A percentile compares a stretch with the other conserved stretches of the same genome.
These are phyloP conservation scores for Anniella stebbinsi DNA, from an alignment of 2,797 vertebrate genomes.

Conservation along the genomic window DNA sequence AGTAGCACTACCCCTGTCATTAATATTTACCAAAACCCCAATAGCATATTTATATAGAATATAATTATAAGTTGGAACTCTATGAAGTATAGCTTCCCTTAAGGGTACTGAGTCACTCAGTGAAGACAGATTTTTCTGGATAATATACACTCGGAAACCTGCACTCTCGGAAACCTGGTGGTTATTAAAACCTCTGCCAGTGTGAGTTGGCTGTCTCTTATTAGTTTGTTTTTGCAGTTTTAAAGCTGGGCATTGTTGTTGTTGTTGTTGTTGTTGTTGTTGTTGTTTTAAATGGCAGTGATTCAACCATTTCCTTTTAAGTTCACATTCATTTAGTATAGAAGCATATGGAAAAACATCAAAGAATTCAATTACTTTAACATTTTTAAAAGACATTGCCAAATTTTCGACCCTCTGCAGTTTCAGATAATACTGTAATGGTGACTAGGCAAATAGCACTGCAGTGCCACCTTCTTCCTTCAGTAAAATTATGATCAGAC, in stretches of 20 bases:
- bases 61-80: not conserved
- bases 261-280: too few species aligned
- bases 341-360: not conserved
- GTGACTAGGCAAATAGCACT: not conserved
- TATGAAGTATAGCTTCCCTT: constrained; percentile 3
- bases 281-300: not conserved
- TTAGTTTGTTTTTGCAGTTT: not conserved
- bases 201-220: not conserved
- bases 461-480: not conserved
- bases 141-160: not conserved
- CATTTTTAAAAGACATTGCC: not conserved
- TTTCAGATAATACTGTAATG: not conserved
- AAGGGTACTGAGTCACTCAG: constrained; percentile 4
- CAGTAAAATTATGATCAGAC: not conserved
- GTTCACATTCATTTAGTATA: not conserved
- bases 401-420: not conserved
- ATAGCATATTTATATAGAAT: not conserved
- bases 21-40: constrained; percentile 42
- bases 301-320: constrained; percentile 1
- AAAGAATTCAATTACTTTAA: not conserved
- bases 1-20: constrained; percentile 8
- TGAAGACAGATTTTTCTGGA: not conserved
- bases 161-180: not conserved
- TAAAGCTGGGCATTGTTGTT: not conserved
- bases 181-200: not conserved